These are phyloP conservation scores for Hippocampus zosterae DNA, from an alignment of 2,113 vertebrate genomes.

Conservation along the genomic window DNA sequence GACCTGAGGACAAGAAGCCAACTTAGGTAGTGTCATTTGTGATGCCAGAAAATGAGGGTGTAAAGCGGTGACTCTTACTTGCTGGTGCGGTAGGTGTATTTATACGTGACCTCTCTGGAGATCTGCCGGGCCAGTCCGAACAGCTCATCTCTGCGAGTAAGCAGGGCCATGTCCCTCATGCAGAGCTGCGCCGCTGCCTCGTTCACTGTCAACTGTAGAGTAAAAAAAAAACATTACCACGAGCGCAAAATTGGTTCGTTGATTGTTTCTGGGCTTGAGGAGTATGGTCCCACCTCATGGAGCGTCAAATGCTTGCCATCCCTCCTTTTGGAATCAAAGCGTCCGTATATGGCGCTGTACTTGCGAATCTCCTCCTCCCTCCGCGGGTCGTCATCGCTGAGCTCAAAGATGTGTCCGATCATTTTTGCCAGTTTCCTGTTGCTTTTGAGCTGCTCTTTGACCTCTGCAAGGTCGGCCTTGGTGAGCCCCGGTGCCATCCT, in stretches of 20 bases:
- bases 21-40: neutral
- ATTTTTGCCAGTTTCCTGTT: constrained; percentile 98
- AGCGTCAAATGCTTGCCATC: constrained; percentile 96
- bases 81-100: constrained; percentile 91
- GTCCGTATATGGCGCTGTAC: constrained; percentile 97
- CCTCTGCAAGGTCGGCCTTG: constrained; percentile 78
- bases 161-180: constrained; percentile 84
- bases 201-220: constrained; percentile 87
- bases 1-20: constrained; percentile 71
- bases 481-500: constrained; percentile 83
- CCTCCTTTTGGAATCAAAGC: constrained; percentile 96
- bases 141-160: constrained; percentile 90
- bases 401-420: constrained; percentile 96
- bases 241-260: neutral
- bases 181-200: constrained; percentile 95
- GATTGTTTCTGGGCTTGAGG: neutral
- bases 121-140: constrained; percentile 91
- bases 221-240: neutral
- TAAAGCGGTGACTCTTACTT: constrained; percentile 77
- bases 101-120: constrained; percentile 95
- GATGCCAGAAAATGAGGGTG: neutral
- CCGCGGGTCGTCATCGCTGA: constrained; percentile 87
- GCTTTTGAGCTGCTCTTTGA: constrained; percentile 86
- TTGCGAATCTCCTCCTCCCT: constrained; percentile 95
- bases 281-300: constrained; percentile 79